phyloP scores from a whole-genome alignment of 1,140 invertebrate species.

The Geopemphigus sp. region DNA sequence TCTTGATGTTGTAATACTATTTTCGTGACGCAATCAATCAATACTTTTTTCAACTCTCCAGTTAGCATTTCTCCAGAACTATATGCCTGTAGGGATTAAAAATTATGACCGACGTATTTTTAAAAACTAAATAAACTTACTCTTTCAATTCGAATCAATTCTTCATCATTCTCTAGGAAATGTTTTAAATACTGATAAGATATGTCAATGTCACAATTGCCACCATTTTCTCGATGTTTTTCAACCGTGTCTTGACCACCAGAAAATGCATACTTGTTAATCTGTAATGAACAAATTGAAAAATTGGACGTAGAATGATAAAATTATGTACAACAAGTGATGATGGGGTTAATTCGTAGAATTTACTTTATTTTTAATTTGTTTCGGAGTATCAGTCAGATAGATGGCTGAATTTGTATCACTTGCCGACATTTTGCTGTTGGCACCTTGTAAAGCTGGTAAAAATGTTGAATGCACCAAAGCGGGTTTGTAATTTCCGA shows the following conservation, averaged over 20 bases:
- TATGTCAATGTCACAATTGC: constrained; percentile 94
- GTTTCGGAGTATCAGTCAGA: constrained; percentile 90
- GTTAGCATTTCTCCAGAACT: constrained; percentile 86
- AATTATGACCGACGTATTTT: background rate
- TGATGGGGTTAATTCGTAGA: too few relatives aligned
- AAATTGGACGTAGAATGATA: too few relatives aligned
- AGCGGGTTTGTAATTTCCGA: constrained; percentile 89
- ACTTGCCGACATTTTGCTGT: constrained; percentile 98
- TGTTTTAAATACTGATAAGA: constrained; percentile 94
- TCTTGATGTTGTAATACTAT: constrained; percentile 82
- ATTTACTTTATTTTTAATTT: constrained; percentile 91
- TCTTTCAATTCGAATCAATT: constrained; percentile 75
- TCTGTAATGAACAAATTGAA: constrained; percentile 58
- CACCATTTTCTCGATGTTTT: constrained; percentile 86
- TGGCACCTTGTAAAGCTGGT: constrained; percentile 91
- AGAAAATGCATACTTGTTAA: constrained; percentile 98
- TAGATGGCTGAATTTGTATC: constrained; percentile 93
- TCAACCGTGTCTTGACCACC: constrained; percentile 92
- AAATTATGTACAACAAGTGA: background rate
- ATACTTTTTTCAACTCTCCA: constrained; percentile 89
- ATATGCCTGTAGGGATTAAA: constrained; percentile 67
- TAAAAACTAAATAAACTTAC: constrained; percentile 56
- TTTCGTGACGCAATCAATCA: constrained; percentile 75
- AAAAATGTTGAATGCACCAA: constrained; percentile 93
- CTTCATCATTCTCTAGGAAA: constrained; percentile 92